Evolutionary conservation across 1,140 invertebrate genomes (phyloP), one percentile per base, ranked within the genome.

Genomic region (Tribolium madens): DNA sequence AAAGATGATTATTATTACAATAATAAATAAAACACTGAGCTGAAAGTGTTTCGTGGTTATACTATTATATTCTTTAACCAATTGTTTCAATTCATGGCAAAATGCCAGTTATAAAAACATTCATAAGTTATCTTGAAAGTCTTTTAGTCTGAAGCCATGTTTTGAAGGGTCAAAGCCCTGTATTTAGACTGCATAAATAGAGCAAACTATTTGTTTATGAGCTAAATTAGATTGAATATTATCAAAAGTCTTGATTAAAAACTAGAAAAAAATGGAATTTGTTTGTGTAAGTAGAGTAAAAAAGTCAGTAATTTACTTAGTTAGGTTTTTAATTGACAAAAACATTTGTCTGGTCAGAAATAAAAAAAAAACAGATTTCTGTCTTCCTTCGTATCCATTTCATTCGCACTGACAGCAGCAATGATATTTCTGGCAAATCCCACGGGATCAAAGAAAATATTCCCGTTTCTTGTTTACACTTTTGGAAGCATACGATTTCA

Each of bases 391-490:
- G 36, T 42, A 42, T 42, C 36, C n/a, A n/a, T 42, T 42, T 42
- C 36, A 42, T 42, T 9, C 36, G 0, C n/a, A 7, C 36, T 42
- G 36, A 9, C n/a, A n/a, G n/a, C 36, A 36, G 36, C 36, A 42
- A 42, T 42, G 6, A 42, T 42, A 42, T 42, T 42, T 7, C 9
- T 42, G 4, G 36, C 36, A 42, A 42, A 42, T n/a, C 36, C n/a
- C 36, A 4, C 3, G 12, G 21, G 57, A 33, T 64, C 18, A 57
- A 13, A 7, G 48, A 50, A 21, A 18, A 21, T 57, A 6, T 6
- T 31, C 14, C 26, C 17, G 36, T 4, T 64, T 13, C 57, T 57
- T 57, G 57, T 64, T 26, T 64, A 64, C 57, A 64, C n/a, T 33
- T 33, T 64, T 17, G 7, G 15, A 10, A 7, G 13, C 15, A 57